Evolutionary conservation across 2,888 invertebrate genomes (phyloP).

Genomic region (Hipparchia semele): DNA sequence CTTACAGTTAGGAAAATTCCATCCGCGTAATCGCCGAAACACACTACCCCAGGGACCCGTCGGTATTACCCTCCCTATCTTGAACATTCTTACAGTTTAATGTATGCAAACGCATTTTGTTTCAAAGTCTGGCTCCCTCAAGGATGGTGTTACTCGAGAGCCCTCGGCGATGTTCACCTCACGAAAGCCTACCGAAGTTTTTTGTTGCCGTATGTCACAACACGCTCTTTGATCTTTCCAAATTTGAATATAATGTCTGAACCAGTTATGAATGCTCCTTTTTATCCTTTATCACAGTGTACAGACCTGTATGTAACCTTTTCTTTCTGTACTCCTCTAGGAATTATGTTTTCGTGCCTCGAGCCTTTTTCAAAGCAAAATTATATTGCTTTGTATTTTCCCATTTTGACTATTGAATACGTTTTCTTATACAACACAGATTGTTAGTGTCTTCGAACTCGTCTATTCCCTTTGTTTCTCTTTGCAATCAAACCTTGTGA

Average conservation of each 20-base stretch:
- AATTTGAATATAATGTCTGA: constrained; percentile 77
- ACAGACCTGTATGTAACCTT: constrained; percentile 46
- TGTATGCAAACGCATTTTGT: constrained; percentile 84
- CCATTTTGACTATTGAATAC: constrained; percentile 63
- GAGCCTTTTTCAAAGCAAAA: constrained; percentile 62
- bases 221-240: constrained; percentile 80
- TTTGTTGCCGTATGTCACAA: constrained; percentile 72
- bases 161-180: constrained; percentile 71
- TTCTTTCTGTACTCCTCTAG: constrained; percentile 44
- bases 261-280: constrained; percentile 71
- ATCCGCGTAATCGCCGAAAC: constrained; percentile 81
- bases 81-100: constrained; percentile 82
- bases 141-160: constrained; percentile 72
- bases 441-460: constrained; percentile 55
- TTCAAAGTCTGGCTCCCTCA: constrained; percentile 80
- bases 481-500: constrained; percentile 43
- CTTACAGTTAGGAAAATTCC: constrained; percentile 72
- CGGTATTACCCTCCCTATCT: constrained; percentile 75
- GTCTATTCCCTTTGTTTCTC: constrained; percentile 48
- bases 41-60: constrained; percentile 69
- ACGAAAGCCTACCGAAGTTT: constrained; percentile 62
- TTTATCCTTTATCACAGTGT: constrained; percentile 62
- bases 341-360: constrained; percentile 58
- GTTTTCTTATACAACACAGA: constrained; percentile 61
- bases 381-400: constrained; percentile 66